Conservation (phyloP, 1,140 invertebrate genomes). For the Argopecten irradians region DNA sequence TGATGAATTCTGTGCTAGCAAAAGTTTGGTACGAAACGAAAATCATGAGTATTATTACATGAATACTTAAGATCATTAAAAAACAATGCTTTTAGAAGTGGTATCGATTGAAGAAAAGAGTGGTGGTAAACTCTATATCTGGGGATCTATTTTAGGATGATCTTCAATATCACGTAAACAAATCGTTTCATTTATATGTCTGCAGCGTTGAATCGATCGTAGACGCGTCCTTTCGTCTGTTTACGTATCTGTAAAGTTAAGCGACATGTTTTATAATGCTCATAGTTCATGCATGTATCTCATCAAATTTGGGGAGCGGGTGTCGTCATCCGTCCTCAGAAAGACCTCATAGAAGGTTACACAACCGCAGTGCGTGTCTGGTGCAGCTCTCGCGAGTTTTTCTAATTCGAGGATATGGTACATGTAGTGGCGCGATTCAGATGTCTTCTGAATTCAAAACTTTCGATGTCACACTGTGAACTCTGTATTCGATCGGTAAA, state of each 20-base stretch:
- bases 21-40: too few relatives aligned
- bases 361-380: background rate
- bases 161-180: too few relatives aligned
- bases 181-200: background rate
- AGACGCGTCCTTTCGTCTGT: background rate
- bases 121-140: too few relatives aligned
- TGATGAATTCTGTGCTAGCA: too few relatives aligned
- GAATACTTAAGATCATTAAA: too few relatives aligned
- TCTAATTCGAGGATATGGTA: background rate
- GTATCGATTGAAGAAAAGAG: too few relatives aligned
- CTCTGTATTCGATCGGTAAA: constrained; percentile 6
- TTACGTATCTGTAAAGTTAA: background rate
- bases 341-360: background rate
- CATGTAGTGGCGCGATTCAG: constrained; percentile 11
- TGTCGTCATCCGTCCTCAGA: background rate
- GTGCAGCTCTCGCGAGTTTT: background rate
- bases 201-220: background rate
- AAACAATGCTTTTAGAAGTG: too few relatives aligned
- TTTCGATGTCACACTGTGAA: background rate
- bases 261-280: background rate
- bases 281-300: background rate
- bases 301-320: background rate
- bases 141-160: too few relatives aligned
- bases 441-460: background rate
- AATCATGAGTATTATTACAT: too few relatives aligned